Conservation (phyloP, 1,140 invertebrate species). For the Bombus pyrosoma region DNA sequence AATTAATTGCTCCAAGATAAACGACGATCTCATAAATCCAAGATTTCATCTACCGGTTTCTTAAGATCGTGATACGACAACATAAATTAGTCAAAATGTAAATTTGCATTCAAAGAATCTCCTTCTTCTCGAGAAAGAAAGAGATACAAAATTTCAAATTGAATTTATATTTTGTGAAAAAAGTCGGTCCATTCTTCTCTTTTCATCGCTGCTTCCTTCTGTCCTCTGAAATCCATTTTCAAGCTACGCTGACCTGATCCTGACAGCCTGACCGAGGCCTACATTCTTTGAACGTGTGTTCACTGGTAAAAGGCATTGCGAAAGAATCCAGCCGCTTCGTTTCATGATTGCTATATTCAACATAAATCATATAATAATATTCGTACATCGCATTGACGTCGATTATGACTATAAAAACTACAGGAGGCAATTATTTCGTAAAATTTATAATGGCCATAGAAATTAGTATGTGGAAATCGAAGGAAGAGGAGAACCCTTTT, state of each 20-base stretch:
- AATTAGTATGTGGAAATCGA: slow-evolving; percentile 6
- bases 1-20: neutral
- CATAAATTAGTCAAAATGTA: neutral
- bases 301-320: slow-evolving; percentile 55
- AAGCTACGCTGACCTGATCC: slow-evolving; percentile 41
- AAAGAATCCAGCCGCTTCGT: slow-evolving; percentile 49
- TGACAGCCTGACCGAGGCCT: slow-evolving; percentile 66
- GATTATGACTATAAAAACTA: neutral
- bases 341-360: neutral
- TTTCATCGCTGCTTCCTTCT: neutral
- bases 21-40: neutral
- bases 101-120: neutral
- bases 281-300: slow-evolving; percentile 61
- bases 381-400: neutral
- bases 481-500: neutral
- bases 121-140: neutral
- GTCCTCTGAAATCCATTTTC: slow-evolving; percentile 29
- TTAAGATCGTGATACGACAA: neutral
- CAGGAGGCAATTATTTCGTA: slow-evolving; percentile 24
- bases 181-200: neutral
- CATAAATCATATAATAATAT: slow-evolving; percentile 31
- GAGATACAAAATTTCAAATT: neutral
- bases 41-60: neutral
- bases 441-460: slow-evolving; percentile 3
- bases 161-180: neutral